Percentiles rank a stretch among this genome's conserved stretches.
Conservation (phyloP, 2,888 invertebrate species). For the Synergus japonicus region DNA sequence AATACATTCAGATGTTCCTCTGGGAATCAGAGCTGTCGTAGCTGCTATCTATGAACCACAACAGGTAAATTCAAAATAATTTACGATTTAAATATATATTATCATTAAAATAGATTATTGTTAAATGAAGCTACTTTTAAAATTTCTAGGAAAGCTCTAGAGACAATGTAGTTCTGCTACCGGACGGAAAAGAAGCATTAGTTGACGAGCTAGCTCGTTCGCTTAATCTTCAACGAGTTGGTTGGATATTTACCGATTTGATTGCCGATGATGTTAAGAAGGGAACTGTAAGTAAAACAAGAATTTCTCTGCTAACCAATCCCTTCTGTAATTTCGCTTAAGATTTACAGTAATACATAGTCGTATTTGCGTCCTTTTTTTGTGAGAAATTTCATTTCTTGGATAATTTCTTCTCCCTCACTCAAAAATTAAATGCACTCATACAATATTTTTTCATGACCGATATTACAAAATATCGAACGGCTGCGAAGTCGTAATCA, state of each 20-base stretch:
- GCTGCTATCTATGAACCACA: constrained; percentile 98
- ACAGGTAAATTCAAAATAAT: constrained; percentile 80
- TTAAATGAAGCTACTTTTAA: constrained; percentile 39
- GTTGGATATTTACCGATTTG: constrained; percentile 99
- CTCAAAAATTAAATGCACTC: constrained; percentile 31
- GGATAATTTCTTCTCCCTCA: constrained; percentile 7
- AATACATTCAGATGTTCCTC: constrained; percentile 92
- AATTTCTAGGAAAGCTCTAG: constrained; percentile 82
- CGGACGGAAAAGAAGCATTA: constrained; percentile 85
- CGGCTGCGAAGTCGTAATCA: constrained; percentile 24
- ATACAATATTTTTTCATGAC: constrained; percentile 29
- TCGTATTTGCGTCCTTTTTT: constrained; percentile 40
- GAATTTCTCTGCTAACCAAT: not conserved
- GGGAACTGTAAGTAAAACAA: constrained; percentile 87
- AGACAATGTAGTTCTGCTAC: constrained; percentile 84
- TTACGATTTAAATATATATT: not conserved
- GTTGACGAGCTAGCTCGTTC: constrained; percentile 87
- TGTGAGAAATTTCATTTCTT: constrained; percentile 46
- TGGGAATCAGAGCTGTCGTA: constrained; percentile 93
- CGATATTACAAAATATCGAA: constrained; percentile 35
- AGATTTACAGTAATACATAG: constrained; percentile 42
- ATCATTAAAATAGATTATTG: constrained; percentile 7
- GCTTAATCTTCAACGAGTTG: constrained; percentile 90
- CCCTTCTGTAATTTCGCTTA: constrained; percentile 24
- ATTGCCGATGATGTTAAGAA: constrained; percentile 89